These are phyloP conservation scores for Manis javanica DNA, from an alignment of 2,797 vertebrate genomes.

Conservation along the genomic window DNA sequence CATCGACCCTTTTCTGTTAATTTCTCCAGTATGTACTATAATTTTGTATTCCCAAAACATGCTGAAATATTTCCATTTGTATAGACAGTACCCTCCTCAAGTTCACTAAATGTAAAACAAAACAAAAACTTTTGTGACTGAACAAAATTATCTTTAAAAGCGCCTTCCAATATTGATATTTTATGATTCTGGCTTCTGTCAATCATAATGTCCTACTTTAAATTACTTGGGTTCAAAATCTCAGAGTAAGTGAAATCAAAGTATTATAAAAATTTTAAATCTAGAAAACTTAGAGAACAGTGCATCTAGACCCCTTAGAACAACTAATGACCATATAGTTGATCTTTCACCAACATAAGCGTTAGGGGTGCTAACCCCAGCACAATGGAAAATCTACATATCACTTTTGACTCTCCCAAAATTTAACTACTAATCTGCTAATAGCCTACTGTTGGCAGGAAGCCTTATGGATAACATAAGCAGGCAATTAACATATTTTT, in stretches of 20 bases:
- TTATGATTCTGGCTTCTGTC: conserved; percentile 13
- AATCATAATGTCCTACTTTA: not conserved
- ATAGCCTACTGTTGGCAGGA: too few relatives aligned
- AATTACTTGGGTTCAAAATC: conserved; percentile 29
- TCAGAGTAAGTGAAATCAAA: not conserved
- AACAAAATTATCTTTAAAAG: conserved; percentile 15
- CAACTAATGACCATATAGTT: not conserved
- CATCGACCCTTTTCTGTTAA: not conserved
- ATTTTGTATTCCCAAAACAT: not conserved
- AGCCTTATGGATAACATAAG: too few relatives aligned
- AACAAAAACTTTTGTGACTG: not conserved
- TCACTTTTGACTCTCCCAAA: too few relatives aligned
- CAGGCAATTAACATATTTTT: too few relatives aligned
- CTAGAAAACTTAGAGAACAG: not conserved
- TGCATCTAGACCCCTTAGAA: not conserved
- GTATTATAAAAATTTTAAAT: not conserved
- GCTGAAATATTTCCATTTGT: not conserved
- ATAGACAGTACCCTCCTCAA: not conserved
- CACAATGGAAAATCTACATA: too few relatives aligned
- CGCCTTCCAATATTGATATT: not conserved
- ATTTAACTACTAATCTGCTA: too few relatives aligned
- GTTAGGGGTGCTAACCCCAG: too few relatives aligned
- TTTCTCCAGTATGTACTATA: not conserved
- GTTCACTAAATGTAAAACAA: not conserved
- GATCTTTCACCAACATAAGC: too few relatives aligned